Percentiles rank a stretch among this genome's conserved stretches.
phyloP scores from a whole-genome alignment of 2,797 vertebrate genomes.

The Cyclura pinguis region DNA sequence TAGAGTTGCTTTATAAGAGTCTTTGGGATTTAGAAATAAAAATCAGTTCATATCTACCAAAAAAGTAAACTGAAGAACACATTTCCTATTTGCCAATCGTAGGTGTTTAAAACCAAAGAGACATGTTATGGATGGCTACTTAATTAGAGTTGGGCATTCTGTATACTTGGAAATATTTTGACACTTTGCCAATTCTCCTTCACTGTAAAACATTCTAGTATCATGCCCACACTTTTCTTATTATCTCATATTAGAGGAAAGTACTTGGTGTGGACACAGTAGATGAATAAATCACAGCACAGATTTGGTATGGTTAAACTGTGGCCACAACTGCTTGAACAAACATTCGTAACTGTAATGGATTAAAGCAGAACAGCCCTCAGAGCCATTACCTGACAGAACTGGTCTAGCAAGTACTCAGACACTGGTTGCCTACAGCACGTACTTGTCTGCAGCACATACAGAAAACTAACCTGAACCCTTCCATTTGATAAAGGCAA shows the following conservation, averaged over 20 bases:
- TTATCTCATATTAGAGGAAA: slow-evolving; percentile 57
- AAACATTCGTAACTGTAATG: slow-evolving; percentile 43
- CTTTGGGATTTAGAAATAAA: not conserved
- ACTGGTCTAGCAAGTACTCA: slow-evolving; percentile 35
- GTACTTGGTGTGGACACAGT: slow-evolving; percentile 49
- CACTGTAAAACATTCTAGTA: slow-evolving; percentile 54
- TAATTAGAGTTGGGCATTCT: slow-evolving; percentile 39
- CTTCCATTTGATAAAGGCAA: slow-evolving; percentile 50
- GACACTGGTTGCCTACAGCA: slow-evolving; percentile 35
- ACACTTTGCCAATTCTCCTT: slow-evolving; percentile 32
- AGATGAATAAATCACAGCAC: slow-evolving; percentile 38
- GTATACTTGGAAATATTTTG: slow-evolving; percentile 56
- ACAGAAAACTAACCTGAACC: slow-evolving; percentile 49
- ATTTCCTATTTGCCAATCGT: slow-evolving; percentile 31
- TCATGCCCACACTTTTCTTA: slow-evolving; percentile 51
- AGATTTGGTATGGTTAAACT: slow-evolving; percentile 58
- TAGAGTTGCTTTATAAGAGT: not conserved
- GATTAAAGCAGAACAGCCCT: slow-evolving; percentile 56
- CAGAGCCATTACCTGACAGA: slow-evolving; percentile 35
- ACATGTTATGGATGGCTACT: slow-evolving; percentile 13
- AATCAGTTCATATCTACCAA: not conserved
- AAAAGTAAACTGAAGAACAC: slow-evolving; percentile 36
- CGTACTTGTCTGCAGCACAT: not conserved
- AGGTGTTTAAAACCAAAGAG: slow-evolving; percentile 12
- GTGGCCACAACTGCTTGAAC: slow-evolving; percentile 44